Base-by-base conservation (phyloP, 2,113 vertebrate genomes). In the Thamnaconus septentrionalis region DNA sequence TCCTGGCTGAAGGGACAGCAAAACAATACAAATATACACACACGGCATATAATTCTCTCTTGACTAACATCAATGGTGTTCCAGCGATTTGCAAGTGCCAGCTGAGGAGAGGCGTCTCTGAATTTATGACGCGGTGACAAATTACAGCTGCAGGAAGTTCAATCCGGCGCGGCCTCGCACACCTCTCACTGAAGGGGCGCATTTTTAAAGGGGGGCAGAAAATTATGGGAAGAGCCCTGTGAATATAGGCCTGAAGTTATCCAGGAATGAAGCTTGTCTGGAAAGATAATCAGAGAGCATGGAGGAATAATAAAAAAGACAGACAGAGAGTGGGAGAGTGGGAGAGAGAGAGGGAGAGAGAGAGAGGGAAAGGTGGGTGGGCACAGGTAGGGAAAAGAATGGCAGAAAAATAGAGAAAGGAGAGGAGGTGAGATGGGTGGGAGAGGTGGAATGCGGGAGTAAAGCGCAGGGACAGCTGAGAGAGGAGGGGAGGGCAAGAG, bases 201-300 rank as follows among this genome's bases (percentile, higher is more conserved):
- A 1, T 61, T 67, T 78, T 41, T 31, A 31, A 40, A 50, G 64
- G 59, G 59, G 58, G 58, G 52, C 6, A 48, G 39, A 69, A 63
- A 62, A 56, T 71, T 9, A 69, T 56, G 41, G 46, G 58, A 82
- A 72, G 47, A 69, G 18, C 66, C 55, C 18, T 39, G 49, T 67
- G 7, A 78, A 72, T 76, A 69, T 67, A 63, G 42, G 76, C 79
- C 64, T 76, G 65, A 60, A 68, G 69, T 61, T 74, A 61, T 83
- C 77, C 71, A 73, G 84, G 78, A 82, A 82, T 85, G 78, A 83
- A 83, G 72, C 80, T 56, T 81, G 75, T 73, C 86, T 91, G 85
- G 84, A 84, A 87, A 87, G 72, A 87, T 73, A 73, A 90, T 88
- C 77, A 83, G 75, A 59, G 65, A 57, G 11, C 74, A 51, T 69